phyloP scores from a whole-genome alignment of 2,113 vertebrate species.

The Choloepus hoffmanni region DNA sequence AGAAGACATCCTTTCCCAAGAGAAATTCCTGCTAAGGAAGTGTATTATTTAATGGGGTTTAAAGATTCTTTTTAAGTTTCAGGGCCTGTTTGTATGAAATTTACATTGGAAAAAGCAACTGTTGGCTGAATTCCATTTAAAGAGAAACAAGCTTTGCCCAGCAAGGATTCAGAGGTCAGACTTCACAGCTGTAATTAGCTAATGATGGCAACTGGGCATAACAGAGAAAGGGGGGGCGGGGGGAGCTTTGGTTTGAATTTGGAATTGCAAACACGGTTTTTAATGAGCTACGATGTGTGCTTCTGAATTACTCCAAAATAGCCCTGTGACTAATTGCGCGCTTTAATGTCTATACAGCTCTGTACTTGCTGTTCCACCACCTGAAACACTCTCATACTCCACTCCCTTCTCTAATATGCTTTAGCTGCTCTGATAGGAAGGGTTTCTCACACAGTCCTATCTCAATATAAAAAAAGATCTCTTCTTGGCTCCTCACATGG shows the following conservation, averaged over 20 bases:
- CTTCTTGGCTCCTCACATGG: not conserved
- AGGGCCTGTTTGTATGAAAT: slow-evolving; percentile 83
- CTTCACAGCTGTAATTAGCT: slow-evolving; percentile 74
- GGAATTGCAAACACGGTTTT: not conserved
- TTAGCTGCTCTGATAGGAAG: not conserved
- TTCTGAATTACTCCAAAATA: not conserved
- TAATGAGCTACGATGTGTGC: not conserved
- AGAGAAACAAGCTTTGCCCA: slow-evolving; percentile 66
- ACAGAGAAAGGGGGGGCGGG: not conserved
- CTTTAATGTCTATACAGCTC: not conserved
- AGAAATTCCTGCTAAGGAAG: slow-evolving; percentile 84
- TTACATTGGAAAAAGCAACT: slow-evolving; percentile 70
- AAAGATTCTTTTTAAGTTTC: slow-evolving; percentile 83
- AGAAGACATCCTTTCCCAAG: slow-evolving; percentile 86
- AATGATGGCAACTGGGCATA: slow-evolving; percentile 8
- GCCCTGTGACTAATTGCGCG: not conserved
- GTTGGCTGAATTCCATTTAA: slow-evolving; percentile 73
- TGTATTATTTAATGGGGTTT: slow-evolving; percentile 86
- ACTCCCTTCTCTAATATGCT: too few relatives aligned
- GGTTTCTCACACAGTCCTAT: not conserved
- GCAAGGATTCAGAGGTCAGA: slow-evolving; percentile 31
- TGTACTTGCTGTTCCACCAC: not conserved
- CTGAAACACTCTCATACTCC: not conserved
- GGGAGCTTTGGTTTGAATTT: not conserved
- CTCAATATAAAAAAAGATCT: not conserved